Base-by-base conservation (phyloP, 2,888 invertebrate genomes). In the Lasioglossum oenotherae region DNA sequence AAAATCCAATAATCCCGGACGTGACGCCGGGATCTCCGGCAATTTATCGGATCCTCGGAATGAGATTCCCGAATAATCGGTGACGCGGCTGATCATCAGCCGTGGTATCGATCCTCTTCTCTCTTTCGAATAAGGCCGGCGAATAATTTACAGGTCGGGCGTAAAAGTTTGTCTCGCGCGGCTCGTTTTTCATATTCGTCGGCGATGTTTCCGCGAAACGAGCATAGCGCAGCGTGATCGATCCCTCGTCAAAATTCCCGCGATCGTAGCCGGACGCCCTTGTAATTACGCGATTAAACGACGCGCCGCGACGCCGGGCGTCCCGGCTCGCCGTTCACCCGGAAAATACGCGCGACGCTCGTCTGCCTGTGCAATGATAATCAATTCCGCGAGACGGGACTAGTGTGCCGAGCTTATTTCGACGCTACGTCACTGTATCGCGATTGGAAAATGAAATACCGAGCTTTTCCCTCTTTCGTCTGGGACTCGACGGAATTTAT, bases 1-100 rank as follows among this genome's bases (percentile, higher is more conserved):
- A 82, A 82, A 72, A 80, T 81, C 75, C 81, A 83, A 81, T 81
- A 83, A 83, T 27, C 53, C 53, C 41, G 41, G 74, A 38, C 46
- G 74, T 46, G 46, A 46, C 49, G 73, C 44, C 44, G 75, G 31
- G 81, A 80, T 83, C 69, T 46, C 41, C n/a, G 53, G 44, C 74
- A 81, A 81, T 83, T 83, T 81, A 75, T 81, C 41, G 75, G 60
- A 72, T 75, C 31, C 46, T 6, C 16, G n/a, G n/a, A 75, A 81
- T 46, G 81, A 83, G 82, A 81, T 75, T 82, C 82, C 71, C 41
- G 71, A n/a, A 74, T 41, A 73, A 75, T 67, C 67, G 67, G 35
- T 16, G 31, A 67, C 35, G 67, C 35, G 35, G 67, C 35, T 35
- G 67, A 67, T 67, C 10, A 67, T 31, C 67, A 8, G 10, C 49